phyloP scores from a whole-genome alignment of 2,797 vertebrate species.

The Malacoctenus gilli region DNA sequence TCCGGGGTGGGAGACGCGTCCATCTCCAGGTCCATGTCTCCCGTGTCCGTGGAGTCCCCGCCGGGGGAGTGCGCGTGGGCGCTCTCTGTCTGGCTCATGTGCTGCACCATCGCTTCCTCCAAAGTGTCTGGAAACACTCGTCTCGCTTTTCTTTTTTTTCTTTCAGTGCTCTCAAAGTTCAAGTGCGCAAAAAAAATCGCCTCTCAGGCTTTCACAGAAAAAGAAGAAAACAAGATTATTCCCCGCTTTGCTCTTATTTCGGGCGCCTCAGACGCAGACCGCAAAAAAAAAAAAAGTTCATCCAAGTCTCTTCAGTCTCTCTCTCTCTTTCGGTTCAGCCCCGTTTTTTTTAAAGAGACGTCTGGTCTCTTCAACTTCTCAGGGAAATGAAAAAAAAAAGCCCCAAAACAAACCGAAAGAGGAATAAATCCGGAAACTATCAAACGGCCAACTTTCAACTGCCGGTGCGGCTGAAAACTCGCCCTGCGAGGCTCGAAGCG shows the following conservation, averaged over 20 bases:
- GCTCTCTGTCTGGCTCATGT: slow-evolving; percentile 90
- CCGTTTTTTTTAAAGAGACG: slow-evolving; percentile 22
- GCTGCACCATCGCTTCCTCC: slow-evolving; percentile 90
- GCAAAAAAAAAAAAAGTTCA: slow-evolving; percentile 67
- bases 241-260: slow-evolving; percentile 40
- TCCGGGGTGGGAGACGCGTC: slow-evolving; percentile 91
- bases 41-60: slow-evolving; percentile 93
- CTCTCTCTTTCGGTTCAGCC: slow-evolving; percentile 36
- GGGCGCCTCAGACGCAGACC: slow-evolving; percentile 26
- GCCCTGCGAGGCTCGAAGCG: slow-evolving; percentile 67
- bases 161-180: slow-evolving; percentile 52
- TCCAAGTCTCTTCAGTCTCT: slow-evolving; percentile 60
- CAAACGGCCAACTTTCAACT: slow-evolving; percentile 74
- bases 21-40: slow-evolving; percentile 94
- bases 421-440: slow-evolving; percentile 23
- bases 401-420: background rate
- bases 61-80: slow-evolving; percentile 87
- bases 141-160: too few species aligned
- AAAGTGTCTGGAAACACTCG: slow-evolving; percentile 44
- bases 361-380: slow-evolving; percentile 28
- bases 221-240: slow-evolving; percentile 1
- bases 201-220: slow-evolving; percentile 9
- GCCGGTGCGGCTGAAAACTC: slow-evolving; percentile 83
- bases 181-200: slow-evolving; percentile 21
- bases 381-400: slow-evolving; percentile 15